Conservation (phyloP, 2,113 vertebrate genomes). For the Reinhardtius hippoglossoides region DNA sequence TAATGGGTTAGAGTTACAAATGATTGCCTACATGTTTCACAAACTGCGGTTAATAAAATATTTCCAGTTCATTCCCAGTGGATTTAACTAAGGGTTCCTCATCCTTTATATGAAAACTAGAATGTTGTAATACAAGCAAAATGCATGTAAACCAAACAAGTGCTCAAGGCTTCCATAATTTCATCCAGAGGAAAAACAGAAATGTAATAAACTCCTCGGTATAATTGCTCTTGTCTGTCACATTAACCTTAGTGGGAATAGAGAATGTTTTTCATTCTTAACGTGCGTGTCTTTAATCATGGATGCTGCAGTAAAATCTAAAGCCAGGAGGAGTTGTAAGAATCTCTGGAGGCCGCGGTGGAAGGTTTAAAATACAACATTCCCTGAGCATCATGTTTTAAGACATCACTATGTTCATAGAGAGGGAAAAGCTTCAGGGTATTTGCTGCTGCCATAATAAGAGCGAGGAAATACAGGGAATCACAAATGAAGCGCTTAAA, state of each 20-base stretch:
- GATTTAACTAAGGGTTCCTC: constrained; percentile 37
- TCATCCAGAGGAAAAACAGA: constrained; percentile 28
- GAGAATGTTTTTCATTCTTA: constrained; percentile 5
- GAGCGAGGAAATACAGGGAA: constrained; percentile 1
- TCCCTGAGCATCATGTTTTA: constrained; percentile 28
- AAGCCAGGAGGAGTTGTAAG: constrained; percentile 18
- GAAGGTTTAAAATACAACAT: constrained; percentile 32
- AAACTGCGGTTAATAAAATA: constrained; percentile 18
- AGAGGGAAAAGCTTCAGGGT: constrained; percentile 30
- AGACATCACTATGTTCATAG: constrained; percentile 12
- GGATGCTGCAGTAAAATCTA: constrained; percentile 5
- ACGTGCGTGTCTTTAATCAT: constrained; percentile 22
- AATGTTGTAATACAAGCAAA: constrained; percentile 58
- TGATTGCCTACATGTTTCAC: constrained; percentile 34
- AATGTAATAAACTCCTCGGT: constrained; percentile 30
- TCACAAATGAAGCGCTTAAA: constrained; percentile 5
- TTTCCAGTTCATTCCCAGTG: constrained; percentile 24
- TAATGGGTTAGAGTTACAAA: constrained; percentile 13
- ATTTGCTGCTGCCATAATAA: constrained; percentile 25
- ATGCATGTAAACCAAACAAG: constrained; percentile 47
- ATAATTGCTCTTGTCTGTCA: constrained; percentile 40
- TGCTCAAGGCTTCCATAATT: constrained; percentile 35
- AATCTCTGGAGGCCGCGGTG: constrained; percentile 16
- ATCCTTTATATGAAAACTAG: constrained; percentile 57
- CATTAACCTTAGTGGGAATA: constrained; percentile 5